Percentiles rank a stretch among this genome's conserved stretches.
Evolutionary conservation across 1,140 invertebrate species (phyloP).

Genomic region (Gryon sp.): DNA sequence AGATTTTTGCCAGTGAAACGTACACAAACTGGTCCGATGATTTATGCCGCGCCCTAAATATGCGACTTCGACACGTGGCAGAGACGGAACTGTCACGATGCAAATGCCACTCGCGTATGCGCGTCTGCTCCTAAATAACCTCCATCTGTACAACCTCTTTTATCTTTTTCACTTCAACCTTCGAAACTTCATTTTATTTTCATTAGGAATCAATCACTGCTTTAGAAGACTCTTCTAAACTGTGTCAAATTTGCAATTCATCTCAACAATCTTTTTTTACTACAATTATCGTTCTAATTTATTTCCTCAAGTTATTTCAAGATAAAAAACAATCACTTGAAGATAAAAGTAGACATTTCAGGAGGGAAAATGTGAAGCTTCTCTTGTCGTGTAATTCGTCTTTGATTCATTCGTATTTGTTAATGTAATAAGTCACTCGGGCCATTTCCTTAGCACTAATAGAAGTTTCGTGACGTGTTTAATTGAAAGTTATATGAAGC

Average conservation of each 20-base stretch:
- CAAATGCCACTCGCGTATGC: conserved; percentile 23
- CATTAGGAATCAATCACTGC: no score
- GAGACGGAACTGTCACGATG: conserved; percentile 31
- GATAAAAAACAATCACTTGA: no score
- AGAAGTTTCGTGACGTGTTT: conserved; percentile 43
- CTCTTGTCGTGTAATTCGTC: conserved; percentile 12
- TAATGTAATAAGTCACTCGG: conserved; percentile 36
- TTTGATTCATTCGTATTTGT: conserved; percentile 19
- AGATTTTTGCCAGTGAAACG: no score
- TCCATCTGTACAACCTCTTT: neutral
- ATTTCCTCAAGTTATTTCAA: no score
- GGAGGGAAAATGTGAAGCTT: no score
- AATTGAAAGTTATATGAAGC: conserved; percentile 51
- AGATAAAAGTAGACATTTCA: no score
- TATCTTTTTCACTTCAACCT: neutral
- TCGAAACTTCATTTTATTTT: no score
- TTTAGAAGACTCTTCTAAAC: no score
- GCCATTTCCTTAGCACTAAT: conserved; percentile 22
- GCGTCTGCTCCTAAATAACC: conserved; percentile 12
- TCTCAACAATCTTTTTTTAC: no score
- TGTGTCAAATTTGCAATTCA: no score
- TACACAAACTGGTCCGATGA: conserved; percentile 63
- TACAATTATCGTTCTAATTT: no score
- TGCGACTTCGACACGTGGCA: conserved; percentile 54
- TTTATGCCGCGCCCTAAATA: conserved; percentile 66